Base-by-base conservation (phyloP, 2,797 vertebrate species). In the Tenualosa thibaudeaui region DNA sequence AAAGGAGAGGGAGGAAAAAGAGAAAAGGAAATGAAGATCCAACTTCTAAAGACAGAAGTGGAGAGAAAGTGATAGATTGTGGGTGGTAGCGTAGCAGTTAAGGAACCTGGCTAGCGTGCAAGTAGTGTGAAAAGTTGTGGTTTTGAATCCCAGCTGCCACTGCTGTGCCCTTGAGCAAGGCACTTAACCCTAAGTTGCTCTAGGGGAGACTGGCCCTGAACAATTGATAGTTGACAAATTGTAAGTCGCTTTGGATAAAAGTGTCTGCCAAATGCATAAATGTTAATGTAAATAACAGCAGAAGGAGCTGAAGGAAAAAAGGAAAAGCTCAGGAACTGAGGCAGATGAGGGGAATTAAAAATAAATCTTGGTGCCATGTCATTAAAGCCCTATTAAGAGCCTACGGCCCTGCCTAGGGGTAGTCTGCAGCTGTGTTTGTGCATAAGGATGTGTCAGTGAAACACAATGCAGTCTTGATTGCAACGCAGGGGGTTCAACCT, bases 311-410 rank as follows among this genome's bases (percentile, higher is more conserved):
- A 46, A 22, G 8, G n/a, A n/a, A n/a, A n/a, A n/a, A n/a, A n/a
- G n/a, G n/a, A n/a, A n/a, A n/a, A 43, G 3, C 3, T 13, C 7
- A 75, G 86, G 83, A 81, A 31, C 86, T 83, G 89, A 89, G 86
- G 71, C 19, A 22, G 26, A 78, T 19, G 3, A 56, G 13, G 6
- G 22, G 56, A 58, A 22, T 8, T 58, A 26, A 68, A 22, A 68
- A 26, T 12, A 51, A 51, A 46, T 31, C 62, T 9, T 12, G 17
- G 62, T 31, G 31, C 62, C 26, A 5, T 31, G 62, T 26, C 26
- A 68, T 5, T 24, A 68, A 68, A 2, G n/a, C 62, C 24, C 24
- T 19, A 10, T 31, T 68, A 68, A 4, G 62, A 68, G 3, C 24
- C 7, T 12, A 12, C 62, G 31, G 24, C n/a, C 62, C 26, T 26